phyloP scores from a whole-genome alignment of 2,797 vertebrate species.

The Xenentodon cancila region DNA sequence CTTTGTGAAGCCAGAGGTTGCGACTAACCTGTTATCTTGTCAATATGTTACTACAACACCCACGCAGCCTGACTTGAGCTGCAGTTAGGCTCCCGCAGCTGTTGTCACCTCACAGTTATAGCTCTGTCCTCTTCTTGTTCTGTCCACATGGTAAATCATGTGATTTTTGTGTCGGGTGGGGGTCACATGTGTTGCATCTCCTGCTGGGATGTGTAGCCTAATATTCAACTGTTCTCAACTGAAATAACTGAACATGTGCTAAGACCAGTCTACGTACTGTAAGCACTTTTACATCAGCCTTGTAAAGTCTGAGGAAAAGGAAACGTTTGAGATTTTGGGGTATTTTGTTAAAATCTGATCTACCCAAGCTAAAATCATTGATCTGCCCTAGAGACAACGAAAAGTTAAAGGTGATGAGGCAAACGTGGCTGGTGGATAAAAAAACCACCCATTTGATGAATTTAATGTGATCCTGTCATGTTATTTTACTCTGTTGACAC shows the following conservation, averaged over 20 bases:
- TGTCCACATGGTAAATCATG: conserved; percentile 50
- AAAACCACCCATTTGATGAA: background rate
- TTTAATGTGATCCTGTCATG: too few relatives aligned
- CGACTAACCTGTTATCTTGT: background rate
- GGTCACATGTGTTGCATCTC: conserved; percentile 35
- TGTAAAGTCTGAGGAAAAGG: background rate
- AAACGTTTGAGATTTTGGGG: background rate
- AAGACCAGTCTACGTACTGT: background rate
- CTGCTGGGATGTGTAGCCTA: conserved; percentile 2
- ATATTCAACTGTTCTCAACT: conserved; percentile 1
- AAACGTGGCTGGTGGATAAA: background rate
- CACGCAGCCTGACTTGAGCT: conserved; percentile 34
- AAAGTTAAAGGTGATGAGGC: background rate
- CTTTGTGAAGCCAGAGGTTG: background rate
- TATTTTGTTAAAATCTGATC: background rate
- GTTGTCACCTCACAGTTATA: conserved; percentile 61
- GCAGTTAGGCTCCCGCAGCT: conserved; percentile 53
- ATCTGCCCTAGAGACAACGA: background rate
- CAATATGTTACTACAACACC: background rate
- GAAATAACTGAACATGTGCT: conserved; percentile 10
- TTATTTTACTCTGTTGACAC: too few relatives aligned
- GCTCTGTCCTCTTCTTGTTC: conserved; percentile 52
- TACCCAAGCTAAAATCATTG: too few relatives aligned
- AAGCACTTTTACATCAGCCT: background rate
- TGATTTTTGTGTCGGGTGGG: conserved; percentile 5